Evolutionary conservation across 2,888 invertebrate species (phyloP).

Genomic region (Trachelus stipa): DNA sequence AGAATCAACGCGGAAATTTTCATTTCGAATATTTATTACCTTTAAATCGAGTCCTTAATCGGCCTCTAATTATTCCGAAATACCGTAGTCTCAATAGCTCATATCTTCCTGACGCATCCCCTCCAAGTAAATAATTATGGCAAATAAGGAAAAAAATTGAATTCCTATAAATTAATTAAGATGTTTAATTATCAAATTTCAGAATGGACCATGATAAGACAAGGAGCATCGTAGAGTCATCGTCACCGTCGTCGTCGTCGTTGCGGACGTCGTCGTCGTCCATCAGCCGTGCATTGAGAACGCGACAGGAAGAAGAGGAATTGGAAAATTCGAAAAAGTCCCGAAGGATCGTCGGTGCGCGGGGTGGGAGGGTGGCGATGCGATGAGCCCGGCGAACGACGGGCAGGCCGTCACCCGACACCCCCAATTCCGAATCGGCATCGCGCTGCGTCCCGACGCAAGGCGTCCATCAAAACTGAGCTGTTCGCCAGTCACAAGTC

Average conservation of each 20-base stretch:
- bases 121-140: not conserved
- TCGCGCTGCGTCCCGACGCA: slow-evolving; percentile 4
- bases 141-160: not conserved
- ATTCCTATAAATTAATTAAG: not conserved
- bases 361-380: slow-evolving; percentile 59
- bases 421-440: slow-evolving; percentile 33
- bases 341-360: slow-evolving; percentile 42
- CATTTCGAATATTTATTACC: not conserved
- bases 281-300: slow-evolving; percentile 15
- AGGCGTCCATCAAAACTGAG: not conserved
- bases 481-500: not conserved
- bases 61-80: not conserved
- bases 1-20: not conserved
- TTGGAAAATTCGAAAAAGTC: not conserved
- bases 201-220: slow-evolving; percentile 57
- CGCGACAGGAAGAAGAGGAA: not conserved
- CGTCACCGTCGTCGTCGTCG: slow-evolving; percentile 20
- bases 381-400: slow-evolving; percentile 62
- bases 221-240: slow-evolving; percentile 26
- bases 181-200: slow-evolving; percentile 15
- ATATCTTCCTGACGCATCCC: not conserved
- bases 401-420: slow-evolving; percentile 58
- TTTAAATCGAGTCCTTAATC: not conserved
- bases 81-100: not conserved
- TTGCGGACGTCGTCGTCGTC: slow-evolving; percentile 19